Base-by-base conservation (phyloP, 2,113 vertebrate genomes). In the Poicephalus gulielmi region DNA sequence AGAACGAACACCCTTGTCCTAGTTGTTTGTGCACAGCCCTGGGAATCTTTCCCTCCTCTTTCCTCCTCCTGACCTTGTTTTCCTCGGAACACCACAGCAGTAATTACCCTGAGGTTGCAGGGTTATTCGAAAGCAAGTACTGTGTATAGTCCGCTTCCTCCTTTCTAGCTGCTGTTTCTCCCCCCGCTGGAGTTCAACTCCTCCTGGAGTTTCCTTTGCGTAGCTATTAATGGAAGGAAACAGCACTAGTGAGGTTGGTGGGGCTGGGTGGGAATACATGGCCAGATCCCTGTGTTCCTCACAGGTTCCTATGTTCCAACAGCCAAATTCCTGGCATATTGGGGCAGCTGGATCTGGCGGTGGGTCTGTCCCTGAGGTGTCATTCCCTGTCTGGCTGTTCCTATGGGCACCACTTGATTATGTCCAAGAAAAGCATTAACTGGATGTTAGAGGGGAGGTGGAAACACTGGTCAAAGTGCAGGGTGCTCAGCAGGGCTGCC, bases 71-170 rank as follows among this genome's bases (percentile, higher is more conserved):
- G 96, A 94, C 94, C 93, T 94, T 94, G 69, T 93, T 96, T 94
- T 94, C 62, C 77, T 63, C 92, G 1, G 77, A 89, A 50, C 66
- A 70, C 88, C 91, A 95, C 86, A 96, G 69, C 94, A 95, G 88
- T 81, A 93, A 94, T 96, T 97, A 95, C 57, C 46, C 82, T 92
- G 93, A 94, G 88, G 91, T 67, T 94, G 88, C 73, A 90, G 90
- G 77, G 87, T 96, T 88, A 90, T 93, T 96, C 80, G 95, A 97
- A 96, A 96, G 92, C 96, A 91, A 93, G 62, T 44, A 5, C 92
- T 57, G 73, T 57, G 52, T 81, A 84, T 83, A 81, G 50, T 70
- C 37, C 5, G 5, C 90, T 92, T 35, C 11, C 7, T 87, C 20
- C 73, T 89, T 78, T 76, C 62, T 63, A 84, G 69, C 57, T 7